Conservation (phyloP, 2,888 invertebrate genomes). For the Agrotis segetum region DNA sequence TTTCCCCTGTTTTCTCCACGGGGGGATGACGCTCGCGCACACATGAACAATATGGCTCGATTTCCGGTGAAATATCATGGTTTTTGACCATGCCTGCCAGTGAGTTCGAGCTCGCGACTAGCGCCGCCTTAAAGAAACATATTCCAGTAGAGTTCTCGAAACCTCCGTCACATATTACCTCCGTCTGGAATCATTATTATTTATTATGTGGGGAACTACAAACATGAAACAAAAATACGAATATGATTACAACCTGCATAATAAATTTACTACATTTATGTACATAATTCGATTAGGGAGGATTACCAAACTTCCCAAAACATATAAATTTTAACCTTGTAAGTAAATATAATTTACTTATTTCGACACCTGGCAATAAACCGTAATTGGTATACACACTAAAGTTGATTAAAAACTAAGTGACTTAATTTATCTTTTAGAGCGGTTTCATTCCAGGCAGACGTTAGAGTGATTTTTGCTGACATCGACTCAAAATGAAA, state of each 20-base stretch:
- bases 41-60: too few relatives aligned
- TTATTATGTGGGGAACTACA: too few relatives aligned
- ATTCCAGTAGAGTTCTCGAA: not conserved
- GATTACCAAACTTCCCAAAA: not conserved
- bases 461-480: not conserved
- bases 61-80: too few relatives aligned
- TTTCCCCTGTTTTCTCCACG: too few relatives aligned
- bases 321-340: not conserved
- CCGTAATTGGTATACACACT: conserved; percentile 6
- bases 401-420: conserved; percentile 25
- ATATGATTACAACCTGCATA: too few relatives aligned
- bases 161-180: not conserved
- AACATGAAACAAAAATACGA: too few relatives aligned
- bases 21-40: too few relatives aligned
- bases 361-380: not conserved
- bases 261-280: too few relatives aligned
- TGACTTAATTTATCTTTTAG: conserved; percentile 1
- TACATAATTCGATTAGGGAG: too few relatives aligned
- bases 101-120: too few relatives aligned
- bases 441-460: not conserved
- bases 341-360: not conserved
- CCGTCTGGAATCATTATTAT: not conserved
- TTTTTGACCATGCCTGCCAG: too few relatives aligned
- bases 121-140: too few relatives aligned
- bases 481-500: conserved; percentile 18